These are phyloP conservation scores for Myopa testacea DNA, from an alignment of 2,888 invertebrate genomes.

Conservation along the genomic window DNA sequence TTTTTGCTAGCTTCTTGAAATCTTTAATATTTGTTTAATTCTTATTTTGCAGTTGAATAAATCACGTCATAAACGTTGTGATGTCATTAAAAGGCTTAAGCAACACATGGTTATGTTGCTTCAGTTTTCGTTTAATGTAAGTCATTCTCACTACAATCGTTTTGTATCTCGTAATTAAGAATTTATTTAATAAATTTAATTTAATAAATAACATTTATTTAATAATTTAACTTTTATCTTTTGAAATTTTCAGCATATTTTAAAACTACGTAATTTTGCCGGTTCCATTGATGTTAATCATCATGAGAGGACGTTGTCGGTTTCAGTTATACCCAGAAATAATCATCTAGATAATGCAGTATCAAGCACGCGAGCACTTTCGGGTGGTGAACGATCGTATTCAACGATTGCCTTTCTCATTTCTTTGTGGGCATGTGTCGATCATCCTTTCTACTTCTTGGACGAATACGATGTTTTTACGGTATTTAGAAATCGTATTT, in stretches of 20 bases:
- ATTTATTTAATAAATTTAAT: neutral
- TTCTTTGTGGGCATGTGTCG: constrained; percentile 92
- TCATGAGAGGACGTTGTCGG: constrained; percentile 52
- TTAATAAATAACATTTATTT: neutral
- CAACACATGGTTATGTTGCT: constrained; percentile 69
- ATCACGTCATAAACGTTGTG: constrained; percentile 66
- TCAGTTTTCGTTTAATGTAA: constrained; percentile 66
- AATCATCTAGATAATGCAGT: constrained; percentile 67
- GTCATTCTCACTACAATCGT: constrained; percentile 10
- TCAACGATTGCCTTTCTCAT: constrained; percentile 95
- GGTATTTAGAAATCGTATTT: constrained; percentile 69
- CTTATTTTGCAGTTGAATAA: constrained; percentile 61
- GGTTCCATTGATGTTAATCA: constrained; percentile 66
- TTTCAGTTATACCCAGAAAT: constrained; percentile 72
- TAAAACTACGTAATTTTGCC: constrained; percentile 59
- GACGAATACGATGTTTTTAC: constrained; percentile 99
- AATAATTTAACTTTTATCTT: neutral
- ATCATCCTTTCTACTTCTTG: constrained; percentile 91
- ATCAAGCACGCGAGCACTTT: constrained; percentile 77
- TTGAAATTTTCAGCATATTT: constrained; percentile 51
- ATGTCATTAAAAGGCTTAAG: constrained; percentile 68
- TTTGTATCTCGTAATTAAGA: too few species aligned
- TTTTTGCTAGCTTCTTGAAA: too few species aligned
- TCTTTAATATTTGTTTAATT: too few species aligned
- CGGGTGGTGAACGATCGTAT: constrained; percentile 96